Evolutionary conservation across 2,113 vertebrate species (phyloP), one percentile per base, ranked within the genome.

Genomic region (Lepus americanus): DNA sequence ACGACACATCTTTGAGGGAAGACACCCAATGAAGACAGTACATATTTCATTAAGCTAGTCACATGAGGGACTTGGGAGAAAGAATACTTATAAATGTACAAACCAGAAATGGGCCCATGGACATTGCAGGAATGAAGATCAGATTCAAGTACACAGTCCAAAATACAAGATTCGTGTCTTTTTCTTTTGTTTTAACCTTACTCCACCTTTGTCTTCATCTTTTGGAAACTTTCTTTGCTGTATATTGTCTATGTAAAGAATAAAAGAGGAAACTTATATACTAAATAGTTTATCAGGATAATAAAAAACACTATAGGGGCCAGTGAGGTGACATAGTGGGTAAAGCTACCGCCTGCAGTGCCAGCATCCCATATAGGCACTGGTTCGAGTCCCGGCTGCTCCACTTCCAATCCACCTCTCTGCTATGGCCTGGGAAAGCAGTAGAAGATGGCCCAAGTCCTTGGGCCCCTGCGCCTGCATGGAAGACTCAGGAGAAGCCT

Each of bases 171-270:
- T 69, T 16, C 14, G 69, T 81, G 69, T 63, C 39, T 69, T 29
- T 83, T 27, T 25, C 9, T 16, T 88, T 77, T 36, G n/a, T n/a
- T 72, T 29, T 33, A 6, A 27, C 19, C 55, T 53, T 86, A 80
- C 49, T 91, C 76, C 11, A 83, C 25, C 39, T 94, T 78, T 87
- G 4, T 33, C n/a, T 95, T 59, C 14, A 82, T 49, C 49, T 87
- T 87, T 76, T 81, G 3, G 36, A 81, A 44, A 25, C 81, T 59
- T 79, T 1, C 6, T 86, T 81, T 87, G 33, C 31, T 66, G 31
- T 49, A n/a, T 55, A 89, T 2, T 70, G 5, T 55, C 74, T 81
- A 55, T 49, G 9, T 85, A 64, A 89, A 81, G n/a, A n/a, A 49
- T 1, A 77, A 90, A 80, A 83, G 27, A 72, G 25, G 36, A 90